A percentile compares a stretch with the other conserved stretches of the same genome.
Conservation (phyloP, 2,113 vertebrate species). For the Rhagologus leucostigma region DNA sequence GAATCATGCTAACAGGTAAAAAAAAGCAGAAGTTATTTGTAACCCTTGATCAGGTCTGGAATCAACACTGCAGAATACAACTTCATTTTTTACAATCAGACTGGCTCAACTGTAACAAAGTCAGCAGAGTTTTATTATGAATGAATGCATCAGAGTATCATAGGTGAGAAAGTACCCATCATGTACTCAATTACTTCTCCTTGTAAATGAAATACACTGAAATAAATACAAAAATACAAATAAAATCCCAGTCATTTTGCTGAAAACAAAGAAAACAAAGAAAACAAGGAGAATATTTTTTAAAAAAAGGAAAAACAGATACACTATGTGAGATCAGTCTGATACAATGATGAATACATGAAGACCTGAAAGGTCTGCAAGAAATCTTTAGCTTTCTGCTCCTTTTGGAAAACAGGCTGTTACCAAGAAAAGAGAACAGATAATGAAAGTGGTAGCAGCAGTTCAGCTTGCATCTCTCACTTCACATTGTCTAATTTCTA, state of each 20-base stretch:
- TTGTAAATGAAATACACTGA: neutral
- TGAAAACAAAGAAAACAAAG: neutral
- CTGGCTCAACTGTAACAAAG: neutral
- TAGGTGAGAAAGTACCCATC: neutral
- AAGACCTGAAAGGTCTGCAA: neutral
- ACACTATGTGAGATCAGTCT: neutral
- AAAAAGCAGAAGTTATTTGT: neutral
- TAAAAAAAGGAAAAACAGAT: neutral
- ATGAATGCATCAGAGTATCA: neutral
- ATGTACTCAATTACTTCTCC: neutral
- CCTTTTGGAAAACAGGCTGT: neutral
- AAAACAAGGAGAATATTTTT: neutral
- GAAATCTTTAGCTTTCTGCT: neutral
- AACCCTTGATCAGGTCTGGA: neutral
- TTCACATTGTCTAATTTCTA: slow-evolving; percentile 1
- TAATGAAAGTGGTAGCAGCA: neutral
- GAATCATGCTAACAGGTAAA: neutral
- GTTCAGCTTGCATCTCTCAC: slow-evolving; percentile 37
- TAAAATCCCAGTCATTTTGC: neutral
- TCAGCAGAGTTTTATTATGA: neutral
- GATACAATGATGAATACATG: neutral
- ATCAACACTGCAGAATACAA: neutral
- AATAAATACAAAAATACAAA: neutral
- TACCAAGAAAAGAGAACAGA: neutral
- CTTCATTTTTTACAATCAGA: neutral